A percentile compares a stretch with the other conserved stretches of the same genome.
Evolutionary conservation across 2,113 vertebrate species (phyloP).

Genomic region (Madoqua kirkii): DNA sequence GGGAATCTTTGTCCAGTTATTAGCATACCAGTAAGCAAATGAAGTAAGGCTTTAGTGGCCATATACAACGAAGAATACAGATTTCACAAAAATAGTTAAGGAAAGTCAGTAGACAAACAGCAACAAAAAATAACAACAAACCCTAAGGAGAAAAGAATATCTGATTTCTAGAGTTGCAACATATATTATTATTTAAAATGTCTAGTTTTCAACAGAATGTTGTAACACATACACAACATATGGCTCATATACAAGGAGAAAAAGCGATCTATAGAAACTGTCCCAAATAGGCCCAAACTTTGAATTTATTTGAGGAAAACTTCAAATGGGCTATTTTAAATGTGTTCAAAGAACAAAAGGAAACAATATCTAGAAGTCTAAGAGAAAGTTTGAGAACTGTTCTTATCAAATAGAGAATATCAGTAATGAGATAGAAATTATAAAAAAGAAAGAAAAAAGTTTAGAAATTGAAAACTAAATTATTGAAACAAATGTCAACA

Average conservation of each 20-base stretch:
- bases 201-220: background rate
- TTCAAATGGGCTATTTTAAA: background rate
- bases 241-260: background rate
- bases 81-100: background rate
- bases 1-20: background rate
- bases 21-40: background rate
- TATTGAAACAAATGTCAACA: background rate
- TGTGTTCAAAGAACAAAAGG: background rate
- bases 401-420: background rate
- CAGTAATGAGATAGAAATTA: background rate
- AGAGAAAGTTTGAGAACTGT: background rate
- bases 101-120: background rate
- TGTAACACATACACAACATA: background rate
- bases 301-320: background rate
- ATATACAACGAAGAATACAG: background rate
- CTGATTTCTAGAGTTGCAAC: background rate
- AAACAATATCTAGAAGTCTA: background rate
- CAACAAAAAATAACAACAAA: background rate
- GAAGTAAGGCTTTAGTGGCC: background rate
- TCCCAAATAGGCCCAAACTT: background rate
- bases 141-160: background rate
- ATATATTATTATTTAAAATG: background rate
- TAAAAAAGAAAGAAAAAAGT: background rate
- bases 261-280: background rate
- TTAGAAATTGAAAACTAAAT: background rate